Conservation (phyloP, 2,888 invertebrate genomes). For the Argyra leucocephala region DNA sequence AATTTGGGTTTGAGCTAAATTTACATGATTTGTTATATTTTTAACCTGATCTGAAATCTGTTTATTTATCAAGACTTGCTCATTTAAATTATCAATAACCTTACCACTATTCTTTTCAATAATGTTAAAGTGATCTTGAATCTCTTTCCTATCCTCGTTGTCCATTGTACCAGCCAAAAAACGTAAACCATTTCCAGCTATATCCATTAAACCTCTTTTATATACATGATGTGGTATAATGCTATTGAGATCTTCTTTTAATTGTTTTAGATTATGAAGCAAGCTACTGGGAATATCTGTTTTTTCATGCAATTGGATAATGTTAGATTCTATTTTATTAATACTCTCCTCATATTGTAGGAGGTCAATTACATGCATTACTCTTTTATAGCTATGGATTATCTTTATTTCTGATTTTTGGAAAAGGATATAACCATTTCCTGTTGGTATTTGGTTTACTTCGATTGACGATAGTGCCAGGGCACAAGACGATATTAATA, state of each 20-base stretch:
- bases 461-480: background rate
- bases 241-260: constrained; percentile 13
- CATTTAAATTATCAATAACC: constrained; percentile 12
- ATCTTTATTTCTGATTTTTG: constrained; percentile 9
- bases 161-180: constrained; percentile 13
- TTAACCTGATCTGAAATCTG: constrained; percentile 13
- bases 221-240: constrained; percentile 12
- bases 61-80: constrained; percentile 12
- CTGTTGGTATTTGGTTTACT: constrained; percentile 2
- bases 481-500: background rate
- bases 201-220: constrained; percentile 11
- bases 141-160: constrained; percentile 10
- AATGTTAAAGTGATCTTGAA: constrained; percentile 10
- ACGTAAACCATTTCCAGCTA: constrained; percentile 11
- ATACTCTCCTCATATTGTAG: constrained; percentile 12
- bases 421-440: constrained; percentile 12
- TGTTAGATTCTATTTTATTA: background rate
- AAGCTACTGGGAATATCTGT: background rate
- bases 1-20: constrained; percentile 11
- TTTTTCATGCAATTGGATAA: background rate
- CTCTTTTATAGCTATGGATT: constrained; percentile 8
- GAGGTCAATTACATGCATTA: constrained; percentile 11
- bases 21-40: constrained; percentile 15
- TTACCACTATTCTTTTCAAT: constrained; percentile 12
- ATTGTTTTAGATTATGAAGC: constrained; percentile 4